Percentiles rank a stretch among this genome's conserved stretches.
These are phyloP conservation scores for Brienomyrus longianalis DNA, from an alignment of 2,113 vertebrate species.

Conservation along the genomic window DNA sequence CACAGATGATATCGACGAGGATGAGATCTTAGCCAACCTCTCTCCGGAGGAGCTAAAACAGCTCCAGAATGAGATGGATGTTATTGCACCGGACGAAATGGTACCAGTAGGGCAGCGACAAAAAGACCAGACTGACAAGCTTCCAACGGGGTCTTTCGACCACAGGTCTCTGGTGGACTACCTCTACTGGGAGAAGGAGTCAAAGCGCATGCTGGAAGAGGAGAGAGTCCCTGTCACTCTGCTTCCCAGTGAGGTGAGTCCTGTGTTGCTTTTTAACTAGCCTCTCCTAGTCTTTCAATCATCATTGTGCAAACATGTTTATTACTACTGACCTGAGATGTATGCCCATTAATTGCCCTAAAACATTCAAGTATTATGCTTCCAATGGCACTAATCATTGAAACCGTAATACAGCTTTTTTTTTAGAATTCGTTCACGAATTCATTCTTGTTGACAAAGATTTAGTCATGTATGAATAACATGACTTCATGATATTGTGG, in stretches of 20 bases:
- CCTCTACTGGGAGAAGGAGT: slow-evolving; percentile 89
- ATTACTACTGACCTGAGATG: not conserved
- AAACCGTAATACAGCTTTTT: not conserved
- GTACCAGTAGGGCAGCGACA: slow-evolving; percentile 89
- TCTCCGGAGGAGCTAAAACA: slow-evolving; percentile 85
- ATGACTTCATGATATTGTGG: not conserved
- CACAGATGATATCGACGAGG: slow-evolving; percentile 76
- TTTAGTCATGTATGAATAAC: not conserved
- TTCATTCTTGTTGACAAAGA: not conserved
- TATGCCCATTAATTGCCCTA: not conserved
- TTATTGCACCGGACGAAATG: slow-evolving; percentile 81
- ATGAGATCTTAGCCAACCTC: slow-evolving; percentile 84
- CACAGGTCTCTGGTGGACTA: slow-evolving; percentile 88
- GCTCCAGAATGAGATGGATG: slow-evolving; percentile 90
- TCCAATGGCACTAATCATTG: not conserved
- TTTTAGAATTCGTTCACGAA: not conserved
- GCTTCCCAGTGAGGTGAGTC: slow-evolving; percentile 65
- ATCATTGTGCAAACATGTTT: not conserved
- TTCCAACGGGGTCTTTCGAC: slow-evolving; percentile 81
- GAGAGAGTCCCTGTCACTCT: slow-evolving; percentile 82
- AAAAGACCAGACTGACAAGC: slow-evolving; percentile 84
- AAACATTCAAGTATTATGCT: not conserved
- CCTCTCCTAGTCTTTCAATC: not conserved
- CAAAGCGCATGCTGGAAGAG: slow-evolving; percentile 83
- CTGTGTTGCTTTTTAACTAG: not conserved